These are phyloP conservation scores for Bombus cullumanus DNA, from an alignment of 1,140 invertebrate species.

Conservation along the genomic window DNA sequence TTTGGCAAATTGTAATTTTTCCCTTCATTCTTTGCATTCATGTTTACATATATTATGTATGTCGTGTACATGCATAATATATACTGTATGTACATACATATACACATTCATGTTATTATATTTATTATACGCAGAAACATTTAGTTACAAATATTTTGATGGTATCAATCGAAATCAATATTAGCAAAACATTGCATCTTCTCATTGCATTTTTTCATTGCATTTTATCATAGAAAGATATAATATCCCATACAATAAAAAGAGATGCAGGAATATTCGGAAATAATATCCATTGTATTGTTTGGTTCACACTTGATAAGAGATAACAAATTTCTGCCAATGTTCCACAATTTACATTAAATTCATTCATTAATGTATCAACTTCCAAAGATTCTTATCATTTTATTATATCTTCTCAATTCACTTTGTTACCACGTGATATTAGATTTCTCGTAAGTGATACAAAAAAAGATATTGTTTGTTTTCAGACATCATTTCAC, in stretches of 20 bases:
- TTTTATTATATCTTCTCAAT: not conserved
- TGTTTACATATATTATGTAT: constrained; percentile 42
- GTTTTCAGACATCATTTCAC: constrained; percentile 43
- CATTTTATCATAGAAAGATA: constrained; percentile 19
- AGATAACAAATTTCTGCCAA: not conserved
- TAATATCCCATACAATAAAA: constrained; percentile 32
- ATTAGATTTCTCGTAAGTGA: not conserved
- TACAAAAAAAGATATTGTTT: constrained; percentile 45
- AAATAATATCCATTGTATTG: not conserved
- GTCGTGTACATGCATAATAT: not conserved
- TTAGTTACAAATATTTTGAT: not conserved
- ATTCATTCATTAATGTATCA: not conserved
- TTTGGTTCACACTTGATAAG: not conserved
- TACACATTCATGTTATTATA: not conserved
- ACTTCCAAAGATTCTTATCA: not conserved
- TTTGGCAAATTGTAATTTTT: not conserved
- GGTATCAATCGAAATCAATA: not conserved
- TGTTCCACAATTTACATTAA: not conserved
- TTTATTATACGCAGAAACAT: not conserved
- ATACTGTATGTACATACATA: constrained; percentile 29
- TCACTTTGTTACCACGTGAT: not conserved
- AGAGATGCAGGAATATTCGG: not conserved
- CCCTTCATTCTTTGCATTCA: constrained; percentile 22
- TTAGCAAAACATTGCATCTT: constrained; percentile 11
- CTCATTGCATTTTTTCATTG: constrained; percentile 5